Evolutionary conservation across 2,888 invertebrate species (phyloP), one percentile per base, ranked within the genome.

Genomic region (Drosophila mayaguana): DNA sequence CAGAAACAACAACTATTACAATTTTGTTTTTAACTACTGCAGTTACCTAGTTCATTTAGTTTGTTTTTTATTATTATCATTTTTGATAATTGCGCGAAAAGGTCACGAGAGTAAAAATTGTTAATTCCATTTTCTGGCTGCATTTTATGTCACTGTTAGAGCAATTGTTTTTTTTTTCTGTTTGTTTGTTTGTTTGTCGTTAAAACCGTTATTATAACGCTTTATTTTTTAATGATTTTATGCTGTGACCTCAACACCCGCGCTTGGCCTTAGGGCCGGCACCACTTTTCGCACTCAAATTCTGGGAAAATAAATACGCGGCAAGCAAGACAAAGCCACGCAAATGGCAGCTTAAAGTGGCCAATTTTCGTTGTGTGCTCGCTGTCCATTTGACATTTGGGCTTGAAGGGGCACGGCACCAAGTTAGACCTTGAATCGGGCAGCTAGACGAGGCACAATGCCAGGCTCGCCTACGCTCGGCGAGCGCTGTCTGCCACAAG

Each of bases 81-180:
- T 78, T 73, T 71, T 84, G 77, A 81, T 81, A 87, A 85, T 84
- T 89, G 88, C 79, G 72, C 79, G 65, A 83, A 84, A 87, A 85
- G 89, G 84, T 89, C 88, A 84, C 45, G 36, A 70, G 50, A 68
- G 48, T 77, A 77, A 77, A 67, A 72, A 57, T 63, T 61, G 66
- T 68, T 66, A 78, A 83, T 69, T 71, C 63, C 38, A 46, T 61
- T 68, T 69, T 81, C 55, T 46, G 55, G 69, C 55, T 57, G 62
- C 63, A 50, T 70, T 81, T 72, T 65, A 36, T 32, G 71, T 62
- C 75, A 72, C 86, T 75, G 71, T 73, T 68, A 66, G 65, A 56
- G 63, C 51, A 71, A 80, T 71, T 66, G 40, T 14, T 54, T 60
- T 53, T 42, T 32, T 50, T 28, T 3, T 16, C 16, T 38, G 16